Conservation (phyloP, 1,140 invertebrate species). For the Drosophila subobscura region DNA sequence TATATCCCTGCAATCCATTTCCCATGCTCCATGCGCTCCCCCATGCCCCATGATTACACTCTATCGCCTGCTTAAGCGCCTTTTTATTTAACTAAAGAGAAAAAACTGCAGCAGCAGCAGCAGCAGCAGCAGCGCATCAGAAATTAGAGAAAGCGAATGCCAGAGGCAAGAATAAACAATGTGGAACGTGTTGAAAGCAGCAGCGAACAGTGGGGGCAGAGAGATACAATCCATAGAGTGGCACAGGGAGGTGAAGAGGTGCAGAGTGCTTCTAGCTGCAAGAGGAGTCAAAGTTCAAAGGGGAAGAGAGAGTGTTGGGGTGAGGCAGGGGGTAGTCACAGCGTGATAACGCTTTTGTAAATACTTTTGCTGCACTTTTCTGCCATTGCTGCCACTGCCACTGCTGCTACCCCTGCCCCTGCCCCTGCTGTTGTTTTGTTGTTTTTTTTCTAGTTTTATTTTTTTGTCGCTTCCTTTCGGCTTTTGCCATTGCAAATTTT, state of each 20-base stretch:
- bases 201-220: background rate
- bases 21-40: background rate
- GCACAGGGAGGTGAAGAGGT: background rate
- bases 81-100: conserved; percentile 74
- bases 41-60: conserved; percentile 49
- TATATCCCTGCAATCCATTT: background rate
- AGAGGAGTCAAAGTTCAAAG: conserved; percentile 32
- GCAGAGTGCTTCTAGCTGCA: background rate
- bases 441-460: conserved; percentile 35
- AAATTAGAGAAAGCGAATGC: conserved; percentile 76
- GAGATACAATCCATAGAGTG: background rate
- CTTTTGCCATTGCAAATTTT: conserved; percentile 77
- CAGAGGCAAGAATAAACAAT: conserved; percentile 74
- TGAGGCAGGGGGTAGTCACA: conserved; percentile 48
- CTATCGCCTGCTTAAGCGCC: conserved; percentile 62
- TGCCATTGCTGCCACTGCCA: conserved; percentile 47
- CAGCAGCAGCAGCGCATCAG: conserved; percentile 41
- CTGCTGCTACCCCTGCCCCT: conserved; percentile 36
- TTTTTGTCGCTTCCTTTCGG: conserved; percentile 76
- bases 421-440: conserved; percentile 32
- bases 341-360: conserved; percentile 78
- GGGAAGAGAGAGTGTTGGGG: conserved; percentile 4
- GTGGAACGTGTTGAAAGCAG: conserved; percentile 50
- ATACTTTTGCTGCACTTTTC: conserved; percentile 80
- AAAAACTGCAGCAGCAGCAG: conserved; percentile 57